Conservation (phyloP, 2,797 vertebrate genomes). For the Tragopan temminckii region DNA sequence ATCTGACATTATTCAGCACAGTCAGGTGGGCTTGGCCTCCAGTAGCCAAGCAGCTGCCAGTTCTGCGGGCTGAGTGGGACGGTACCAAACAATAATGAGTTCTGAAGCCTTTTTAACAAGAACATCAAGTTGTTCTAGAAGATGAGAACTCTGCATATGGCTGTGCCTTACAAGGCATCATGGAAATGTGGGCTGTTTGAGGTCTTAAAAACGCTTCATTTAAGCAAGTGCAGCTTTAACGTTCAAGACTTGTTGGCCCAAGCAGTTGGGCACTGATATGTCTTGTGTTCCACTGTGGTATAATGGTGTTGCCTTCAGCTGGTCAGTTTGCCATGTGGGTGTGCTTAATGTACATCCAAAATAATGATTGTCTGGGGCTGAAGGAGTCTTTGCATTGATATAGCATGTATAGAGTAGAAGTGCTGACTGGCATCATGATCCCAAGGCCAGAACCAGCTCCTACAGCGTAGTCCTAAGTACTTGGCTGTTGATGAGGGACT, state of each 20-base stretch:
- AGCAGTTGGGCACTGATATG: background rate
- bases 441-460: background rate
- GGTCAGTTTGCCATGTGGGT: rapidly evolving
- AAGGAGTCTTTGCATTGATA: background rate
- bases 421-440: background rate
- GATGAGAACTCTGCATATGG: background rate
- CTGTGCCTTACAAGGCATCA: background rate
- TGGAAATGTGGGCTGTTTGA: background rate
- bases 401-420: background rate
- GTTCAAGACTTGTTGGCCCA: background rate
- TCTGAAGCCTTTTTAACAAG: background rate
- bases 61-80: background rate
- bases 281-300: background rate
- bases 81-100: background rate
- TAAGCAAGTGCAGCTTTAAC: background rate
- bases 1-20: background rate
- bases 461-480: background rate
- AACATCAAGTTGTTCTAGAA: background rate
- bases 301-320: background rate
- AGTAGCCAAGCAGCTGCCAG: background rate
- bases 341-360: background rate
- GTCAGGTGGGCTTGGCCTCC: background rate
- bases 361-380: rapidly evolving
- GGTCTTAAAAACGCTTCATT: background rate
- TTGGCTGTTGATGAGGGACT: conserved; percentile 52